Evolutionary conservation across 2,113 vertebrate species (phyloP).

Genomic region (Notiomystis cincta): DNA sequence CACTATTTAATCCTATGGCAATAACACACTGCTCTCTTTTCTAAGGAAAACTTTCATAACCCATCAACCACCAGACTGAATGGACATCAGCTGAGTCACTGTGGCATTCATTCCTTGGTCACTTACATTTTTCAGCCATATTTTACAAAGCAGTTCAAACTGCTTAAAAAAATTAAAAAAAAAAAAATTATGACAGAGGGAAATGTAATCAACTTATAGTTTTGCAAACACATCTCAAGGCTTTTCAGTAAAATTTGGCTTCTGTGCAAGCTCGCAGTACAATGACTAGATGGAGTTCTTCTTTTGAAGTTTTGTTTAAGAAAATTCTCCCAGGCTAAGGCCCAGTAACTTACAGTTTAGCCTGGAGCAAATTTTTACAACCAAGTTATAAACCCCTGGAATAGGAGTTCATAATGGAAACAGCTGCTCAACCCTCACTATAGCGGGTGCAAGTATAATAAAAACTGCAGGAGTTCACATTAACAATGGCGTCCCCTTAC

Average conservation of each 20-base stretch:
- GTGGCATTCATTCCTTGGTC: background rate
- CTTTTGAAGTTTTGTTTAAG: conserved; percentile 60
- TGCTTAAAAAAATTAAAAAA: background rate
- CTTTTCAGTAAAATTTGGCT: conserved; percentile 40
- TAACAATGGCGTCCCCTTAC: conserved; percentile 69
- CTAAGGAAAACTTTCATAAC: background rate
- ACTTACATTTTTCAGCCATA: background rate
- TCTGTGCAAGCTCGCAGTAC: conserved; percentile 26
- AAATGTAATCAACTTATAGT: conserved; percentile 14
- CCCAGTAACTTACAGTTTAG: conserved; percentile 66
- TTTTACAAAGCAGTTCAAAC: background rate
- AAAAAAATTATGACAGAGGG: background rate
- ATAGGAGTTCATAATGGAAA: conserved; percentile 79
- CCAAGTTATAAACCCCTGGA: conserved; percentile 78
- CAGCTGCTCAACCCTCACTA: conserved; percentile 75
- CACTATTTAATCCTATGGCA: background rate
- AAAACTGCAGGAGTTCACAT: conserved; percentile 74
- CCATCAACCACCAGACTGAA: background rate
- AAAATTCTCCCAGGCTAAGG: conserved; percentile 75
- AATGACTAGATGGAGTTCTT: conserved; percentile 55
- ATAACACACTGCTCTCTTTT: background rate
- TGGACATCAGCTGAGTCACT: background rate
- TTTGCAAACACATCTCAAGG: conserved; percentile 15
- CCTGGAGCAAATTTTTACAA: conserved; percentile 75
- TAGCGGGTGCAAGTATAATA: conserved; percentile 69